Percentiles rank a stretch among this genome's conserved stretches.
These are phyloP conservation scores for Lipophrys pholis DNA, from an alignment of 2,113 vertebrate genomes.

Conservation along the genomic window DNA sequence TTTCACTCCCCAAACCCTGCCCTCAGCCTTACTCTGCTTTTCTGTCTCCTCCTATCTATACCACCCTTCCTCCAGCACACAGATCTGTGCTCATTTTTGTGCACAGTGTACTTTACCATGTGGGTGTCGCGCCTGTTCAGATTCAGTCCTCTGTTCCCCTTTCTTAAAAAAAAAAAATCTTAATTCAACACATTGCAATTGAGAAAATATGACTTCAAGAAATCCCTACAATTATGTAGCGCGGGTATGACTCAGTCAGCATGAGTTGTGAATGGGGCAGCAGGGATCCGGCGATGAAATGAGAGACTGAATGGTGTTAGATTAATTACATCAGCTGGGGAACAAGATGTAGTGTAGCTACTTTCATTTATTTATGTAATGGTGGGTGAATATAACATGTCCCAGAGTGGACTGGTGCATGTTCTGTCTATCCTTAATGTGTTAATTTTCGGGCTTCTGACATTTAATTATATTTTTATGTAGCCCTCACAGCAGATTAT, in stretches of 20 bases:
- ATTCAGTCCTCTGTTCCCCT: background rate
- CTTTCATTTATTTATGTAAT: slow-evolving; percentile 40
- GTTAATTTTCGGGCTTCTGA: background rate
- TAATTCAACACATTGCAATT: background rate
- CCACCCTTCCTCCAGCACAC: background rate
- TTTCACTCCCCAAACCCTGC: slow-evolving; percentile 8
- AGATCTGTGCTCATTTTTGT: slow-evolving; percentile 7
- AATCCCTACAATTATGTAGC: slow-evolving; percentile 9
- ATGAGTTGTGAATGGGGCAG: slow-evolving; percentile 36
- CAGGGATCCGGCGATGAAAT: slow-evolving; percentile 34
- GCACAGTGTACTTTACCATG: background rate
- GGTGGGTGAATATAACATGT: slow-evolving; percentile 38
- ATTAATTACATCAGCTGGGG: slow-evolving; percentile 53
- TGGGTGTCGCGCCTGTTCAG: background rate
- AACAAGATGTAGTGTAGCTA: slow-evolving; percentile 19
- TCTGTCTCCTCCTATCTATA: slow-evolving; percentile 8
- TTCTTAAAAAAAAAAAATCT: no score
- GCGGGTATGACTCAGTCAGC: slow-evolving; percentile 19
- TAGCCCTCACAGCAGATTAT: no score
- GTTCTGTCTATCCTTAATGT: slow-evolving; percentile 20
- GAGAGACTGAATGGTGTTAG: slow-evolving; percentile 37
- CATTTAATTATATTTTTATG: no score
- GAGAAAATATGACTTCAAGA: slow-evolving; percentile 4
- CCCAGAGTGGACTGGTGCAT: slow-evolving; percentile 24
- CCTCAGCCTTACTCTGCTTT: slow-evolving; percentile 1